A percentile compares a stretch with the other conserved stretches of the same genome.
Conservation (phyloP, 2,113 vertebrate genomes). For the Chaenogobius annularis region DNA sequence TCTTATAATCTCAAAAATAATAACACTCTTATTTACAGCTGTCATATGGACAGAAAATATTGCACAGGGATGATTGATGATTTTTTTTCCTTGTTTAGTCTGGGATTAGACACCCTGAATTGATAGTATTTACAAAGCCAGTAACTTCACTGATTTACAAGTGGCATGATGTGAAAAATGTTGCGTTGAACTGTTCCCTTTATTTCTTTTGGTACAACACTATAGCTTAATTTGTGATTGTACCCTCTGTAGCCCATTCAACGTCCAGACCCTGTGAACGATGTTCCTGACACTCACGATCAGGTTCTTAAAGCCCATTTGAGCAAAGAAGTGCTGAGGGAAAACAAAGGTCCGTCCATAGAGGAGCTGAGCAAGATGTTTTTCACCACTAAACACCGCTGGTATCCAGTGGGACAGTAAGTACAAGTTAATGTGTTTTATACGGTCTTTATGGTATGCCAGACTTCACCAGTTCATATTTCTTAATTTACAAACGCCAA, state of each 20-base stretch:
- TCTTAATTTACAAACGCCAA: neutral
- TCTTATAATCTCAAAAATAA: too few relatives aligned
- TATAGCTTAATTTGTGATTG: neutral
- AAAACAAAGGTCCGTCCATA: constrained; percentile 76
- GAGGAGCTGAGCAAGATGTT: constrained; percentile 97
- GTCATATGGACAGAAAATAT: too few relatives aligned
- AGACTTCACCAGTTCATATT: neutral
- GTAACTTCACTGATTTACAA: neutral
- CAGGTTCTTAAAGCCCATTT: constrained; percentile 87
- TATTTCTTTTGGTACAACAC: neutral
- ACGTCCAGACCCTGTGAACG: constrained; percentile 78
- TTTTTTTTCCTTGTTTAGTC: too few relatives aligned
- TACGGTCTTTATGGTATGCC: neutral
- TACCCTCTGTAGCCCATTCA: constrained; percentile 81
- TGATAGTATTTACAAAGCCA: neutral
- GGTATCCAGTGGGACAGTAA: constrained; percentile 95
- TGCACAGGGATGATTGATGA: too few relatives aligned
- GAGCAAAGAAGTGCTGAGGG: constrained; percentile 66
- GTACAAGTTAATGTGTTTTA: constrained; percentile 52
- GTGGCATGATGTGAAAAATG: neutral
- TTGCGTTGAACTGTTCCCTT: too few relatives aligned
- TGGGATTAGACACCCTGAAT: neutral
- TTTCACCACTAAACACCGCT: constrained; percentile 94
- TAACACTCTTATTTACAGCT: too few relatives aligned
- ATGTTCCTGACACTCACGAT: constrained; percentile 85